Evolutionary conservation across 1,140 invertebrate species (phyloP).

Genomic region (Kradibia gibbosae): DNA sequence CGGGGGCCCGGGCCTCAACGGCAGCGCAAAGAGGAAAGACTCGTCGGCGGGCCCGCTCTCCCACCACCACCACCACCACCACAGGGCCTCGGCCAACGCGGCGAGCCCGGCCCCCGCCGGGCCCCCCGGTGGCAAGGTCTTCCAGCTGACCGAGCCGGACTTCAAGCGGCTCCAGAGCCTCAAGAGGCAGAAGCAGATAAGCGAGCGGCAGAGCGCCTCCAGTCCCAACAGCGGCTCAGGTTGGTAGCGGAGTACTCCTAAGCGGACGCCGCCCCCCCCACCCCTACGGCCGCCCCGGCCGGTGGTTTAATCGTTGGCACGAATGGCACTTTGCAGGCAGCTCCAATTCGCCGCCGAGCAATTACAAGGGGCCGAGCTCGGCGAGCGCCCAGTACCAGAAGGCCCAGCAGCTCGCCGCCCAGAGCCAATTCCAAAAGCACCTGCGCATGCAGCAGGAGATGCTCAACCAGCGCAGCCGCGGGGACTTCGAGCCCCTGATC

Average conservation of each 20-base stretch:
- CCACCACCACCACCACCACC: too few relatives aligned
- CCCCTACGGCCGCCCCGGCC: too few relatives aligned
- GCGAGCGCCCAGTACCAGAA: conserved; percentile 60
- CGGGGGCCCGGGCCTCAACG: conserved; percentile 50
- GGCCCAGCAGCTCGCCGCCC: conserved; percentile 57
- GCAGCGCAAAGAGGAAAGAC: conserved; percentile 60
- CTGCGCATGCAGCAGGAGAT: conserved; percentile 70
- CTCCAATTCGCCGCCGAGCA: conserved; percentile 24
- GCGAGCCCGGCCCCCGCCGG: too few relatives aligned
- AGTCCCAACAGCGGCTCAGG: conserved; percentile 37
- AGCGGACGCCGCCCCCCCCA: too few relatives aligned
- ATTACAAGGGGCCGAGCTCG: background rate
- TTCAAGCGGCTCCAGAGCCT: conserved; percentile 63
- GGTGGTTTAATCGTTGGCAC: too few relatives aligned
- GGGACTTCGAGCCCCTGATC: conserved; percentile 71
- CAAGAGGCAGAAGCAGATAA: conserved; percentile 66
- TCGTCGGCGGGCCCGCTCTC: conserved; percentile 28
- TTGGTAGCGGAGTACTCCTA: background rate
- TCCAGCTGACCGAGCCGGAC: conserved; percentile 66
- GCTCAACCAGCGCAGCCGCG: conserved; percentile 66
- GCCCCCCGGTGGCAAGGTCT: conserved; percentile 63
- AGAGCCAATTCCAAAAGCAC: conserved; percentile 68
- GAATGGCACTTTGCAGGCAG: conserved; percentile 35
- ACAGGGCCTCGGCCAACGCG: too few relatives aligned
- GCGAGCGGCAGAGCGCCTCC: conserved; percentile 51